Evolutionary conservation across 1,140 invertebrate species (phyloP), one percentile per base, ranked within the genome.

Genomic region (Danaus melanippus): DNA sequence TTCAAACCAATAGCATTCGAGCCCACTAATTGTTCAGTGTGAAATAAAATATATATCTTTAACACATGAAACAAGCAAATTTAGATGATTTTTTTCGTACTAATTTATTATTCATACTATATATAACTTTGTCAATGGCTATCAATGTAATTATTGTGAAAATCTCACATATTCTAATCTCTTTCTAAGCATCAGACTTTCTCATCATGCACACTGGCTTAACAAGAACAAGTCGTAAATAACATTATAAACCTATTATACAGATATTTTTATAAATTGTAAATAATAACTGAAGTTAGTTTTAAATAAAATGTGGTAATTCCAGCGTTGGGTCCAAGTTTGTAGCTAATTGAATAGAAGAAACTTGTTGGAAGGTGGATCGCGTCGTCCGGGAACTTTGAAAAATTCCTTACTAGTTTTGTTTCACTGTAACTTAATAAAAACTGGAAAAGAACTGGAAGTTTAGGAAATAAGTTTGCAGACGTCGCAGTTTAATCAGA

Each of bases 381-480:
- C 60, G 66, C 58, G 62, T 58, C 62, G 61, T 64, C 48, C 58
- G 60, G 57, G 15, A 70, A 76, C 67, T 74, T 76, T 67, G 70
- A 74, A 74, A 77, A 75, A 79, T 74, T 79, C 72, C 66, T 55
- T 15, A 57, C 67, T 70, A 73, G 71, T 80, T 79, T 15, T 76
- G 78, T 79, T 74, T 77, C 66, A 71, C 66, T 61, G 67, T 78
- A 81, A 81, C 74, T 74, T 69, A 73, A 80, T 78, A 76, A 71
- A 71, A 76, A 74, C 73, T 72, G 62, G 50, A 54, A 58, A 60
- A 44, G 63, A 60, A 63, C 53, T 52, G 43, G 46, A 48, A 64
- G 76, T 67, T 77, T 69, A 56, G 56, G 66, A 65, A 70, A 74
- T 60, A 62, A 60, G 46, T 69, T 64, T 51, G 49, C 51, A 46